Conservation (phyloP, 2,113 vertebrate genomes). For the Toxostoma redivivum region DNA sequence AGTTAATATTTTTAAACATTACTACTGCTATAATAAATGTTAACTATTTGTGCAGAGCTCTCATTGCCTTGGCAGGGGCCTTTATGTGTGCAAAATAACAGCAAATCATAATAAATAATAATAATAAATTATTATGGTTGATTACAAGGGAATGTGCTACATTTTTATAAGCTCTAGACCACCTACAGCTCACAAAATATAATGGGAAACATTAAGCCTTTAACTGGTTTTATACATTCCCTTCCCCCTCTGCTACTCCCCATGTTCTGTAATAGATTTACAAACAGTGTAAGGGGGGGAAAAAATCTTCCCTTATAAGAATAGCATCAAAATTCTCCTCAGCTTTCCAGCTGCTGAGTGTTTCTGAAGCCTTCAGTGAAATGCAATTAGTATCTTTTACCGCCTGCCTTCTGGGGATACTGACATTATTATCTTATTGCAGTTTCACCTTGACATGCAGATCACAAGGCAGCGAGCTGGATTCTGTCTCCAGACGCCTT, state of each 20-base stretch:
- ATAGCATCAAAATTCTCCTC: slow-evolving; percentile 66
- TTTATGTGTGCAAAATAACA: slow-evolving; percentile 41
- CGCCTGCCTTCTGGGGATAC: slow-evolving; percentile 66
- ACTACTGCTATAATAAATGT: slow-evolving; percentile 50
- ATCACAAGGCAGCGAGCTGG: slow-evolving; percentile 62
- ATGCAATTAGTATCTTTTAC: slow-evolving; percentile 72
- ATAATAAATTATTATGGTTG: slow-evolving; percentile 68
- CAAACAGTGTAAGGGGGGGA: slow-evolving; percentile 16
- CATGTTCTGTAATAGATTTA: slow-evolving; percentile 59
- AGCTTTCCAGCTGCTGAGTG: slow-evolving; percentile 63
- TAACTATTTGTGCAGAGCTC: slow-evolving; percentile 52
- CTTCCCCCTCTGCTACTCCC: slow-evolving; percentile 44
- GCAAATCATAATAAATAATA: slow-evolving; percentile 67
- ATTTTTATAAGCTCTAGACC: slow-evolving; percentile 68
- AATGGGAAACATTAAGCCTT: slow-evolving; percentile 71
- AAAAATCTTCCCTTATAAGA: slow-evolving; percentile 31
- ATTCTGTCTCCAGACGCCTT: slow-evolving; percentile 46
- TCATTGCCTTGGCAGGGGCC: slow-evolving; percentile 33
- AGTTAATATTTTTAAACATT: slow-evolving; percentile 64
- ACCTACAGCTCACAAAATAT: slow-evolving; percentile 72
- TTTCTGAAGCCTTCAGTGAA: slow-evolving; percentile 71
- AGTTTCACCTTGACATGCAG: slow-evolving; percentile 68
- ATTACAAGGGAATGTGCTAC: slow-evolving; percentile 61
- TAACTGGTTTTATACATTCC: slow-evolving; percentile 58
- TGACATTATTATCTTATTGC: slow-evolving; percentile 65